Evolutionary conservation across 2,888 invertebrate genomes (phyloP).

Genomic region (Eurytoma adleriae): DNA sequence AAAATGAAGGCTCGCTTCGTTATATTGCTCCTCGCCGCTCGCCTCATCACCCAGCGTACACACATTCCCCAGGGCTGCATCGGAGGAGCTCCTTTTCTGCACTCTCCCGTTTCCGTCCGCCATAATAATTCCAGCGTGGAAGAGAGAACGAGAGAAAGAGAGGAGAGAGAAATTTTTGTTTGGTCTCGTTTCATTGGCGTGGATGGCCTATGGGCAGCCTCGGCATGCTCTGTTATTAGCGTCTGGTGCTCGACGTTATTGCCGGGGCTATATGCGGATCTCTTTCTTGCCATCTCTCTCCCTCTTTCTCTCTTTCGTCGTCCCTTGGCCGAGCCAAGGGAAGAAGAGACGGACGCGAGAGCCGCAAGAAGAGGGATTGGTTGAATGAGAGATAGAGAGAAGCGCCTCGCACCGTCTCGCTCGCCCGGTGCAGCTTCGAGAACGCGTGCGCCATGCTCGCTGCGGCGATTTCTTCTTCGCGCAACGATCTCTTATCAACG

Average conservation of each 20-base stretch:
- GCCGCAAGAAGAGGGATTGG: conserved; percentile 56
- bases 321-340: conserved; percentile 31
- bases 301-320: conserved; percentile 60
- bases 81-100: conserved; percentile 36
- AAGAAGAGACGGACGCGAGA: conserved; percentile 47
- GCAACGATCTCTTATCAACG: conserved; percentile 50
- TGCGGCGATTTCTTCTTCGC: conserved; percentile 26
- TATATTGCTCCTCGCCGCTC: conserved; percentile 45
- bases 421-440: conserved; percentile 43
- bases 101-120: conserved; percentile 69
- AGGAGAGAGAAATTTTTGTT: conserved; percentile 71
- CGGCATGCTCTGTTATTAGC: conserved; percentile 76
- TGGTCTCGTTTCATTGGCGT: conserved; percentile 74
- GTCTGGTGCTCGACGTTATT: conserved; percentile 76
- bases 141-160: conserved; percentile 59
- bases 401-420: conserved; percentile 14
- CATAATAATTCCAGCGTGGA: conserved; percentile 73
- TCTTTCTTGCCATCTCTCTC: conserved; percentile 61
- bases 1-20: conserved; percentile 38
- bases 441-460: conserved; percentile 37
- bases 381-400: conserved; percentile 45
- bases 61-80: conserved; percentile 50
- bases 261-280: conserved; percentile 70
- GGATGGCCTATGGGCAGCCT: conserved; percentile 75
- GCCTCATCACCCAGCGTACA: conserved; percentile 21